phyloP scores from a whole-genome alignment of 2,797 vertebrate genomes.

The Esox lucius region DNA sequence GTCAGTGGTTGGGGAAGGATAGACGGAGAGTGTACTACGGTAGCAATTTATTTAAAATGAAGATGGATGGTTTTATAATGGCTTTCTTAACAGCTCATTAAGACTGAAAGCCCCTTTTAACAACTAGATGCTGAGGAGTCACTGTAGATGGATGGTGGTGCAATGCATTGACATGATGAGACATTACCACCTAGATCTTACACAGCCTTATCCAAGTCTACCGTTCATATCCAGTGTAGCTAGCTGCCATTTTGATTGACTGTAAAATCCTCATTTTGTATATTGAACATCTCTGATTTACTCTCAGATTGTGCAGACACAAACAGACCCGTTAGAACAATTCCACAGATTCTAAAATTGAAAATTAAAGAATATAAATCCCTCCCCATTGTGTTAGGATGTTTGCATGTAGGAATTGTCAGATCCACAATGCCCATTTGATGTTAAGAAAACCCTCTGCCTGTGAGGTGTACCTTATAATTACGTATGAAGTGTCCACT shows the following conservation, averaged over 20 bases:
- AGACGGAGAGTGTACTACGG: neutral
- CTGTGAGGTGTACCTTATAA: too few species aligned
- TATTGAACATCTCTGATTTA: neutral
- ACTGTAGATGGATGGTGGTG: neutral
- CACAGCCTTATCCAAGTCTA: neutral
- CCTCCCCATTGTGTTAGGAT: neutral
- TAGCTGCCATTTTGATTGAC: neutral
- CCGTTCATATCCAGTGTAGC: neutral
- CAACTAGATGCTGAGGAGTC: neutral
- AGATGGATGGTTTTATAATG: neutral
- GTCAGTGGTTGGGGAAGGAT: neutral
- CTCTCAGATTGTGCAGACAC: neutral
- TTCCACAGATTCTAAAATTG: neutral
- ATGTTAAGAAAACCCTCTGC: too few species aligned
- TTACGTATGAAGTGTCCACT: too few species aligned
- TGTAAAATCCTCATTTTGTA: neutral
- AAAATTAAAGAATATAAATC: neutral
- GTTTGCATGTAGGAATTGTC: neutral
- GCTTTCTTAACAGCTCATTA: neutral
- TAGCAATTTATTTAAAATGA: neutral
- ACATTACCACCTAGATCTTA: neutral
- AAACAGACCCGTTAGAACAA: neutral
- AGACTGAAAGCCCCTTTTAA: neutral
- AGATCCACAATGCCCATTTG: neutral
- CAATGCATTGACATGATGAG: neutral